Base-by-base conservation (phyloP, 2,888 invertebrate genomes). In the Clostera curtula region DNA sequence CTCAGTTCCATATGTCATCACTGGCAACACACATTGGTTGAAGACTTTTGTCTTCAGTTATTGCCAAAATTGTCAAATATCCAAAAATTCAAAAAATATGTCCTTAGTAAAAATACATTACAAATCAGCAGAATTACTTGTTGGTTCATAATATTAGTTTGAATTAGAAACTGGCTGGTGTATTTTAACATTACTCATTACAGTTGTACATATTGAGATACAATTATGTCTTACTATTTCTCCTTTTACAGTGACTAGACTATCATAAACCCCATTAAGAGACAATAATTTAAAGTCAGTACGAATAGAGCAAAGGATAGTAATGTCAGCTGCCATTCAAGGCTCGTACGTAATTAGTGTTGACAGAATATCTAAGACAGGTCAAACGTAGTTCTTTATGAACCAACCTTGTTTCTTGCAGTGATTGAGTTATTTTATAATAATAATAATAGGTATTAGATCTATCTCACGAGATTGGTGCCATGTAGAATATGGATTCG, bases 401-500 rank as follows among this genome's bases (percentile, higher is more conserved):
- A 58, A 43, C 44, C 58, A 71, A 66, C 79, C 77, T 80, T 77
- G 76, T 70, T 70, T 58, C 67, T 70, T 66, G 37, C 37, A 62
- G 53, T 62, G 65, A 68, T 73, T 69, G 72, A 74, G 68, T 68
- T 76, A 72, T 72, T 71, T 69, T n/a, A n/a, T n/a, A n/a, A n/a
- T 62, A 38, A 41, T 38, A 42, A 38, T 19, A 32, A 29, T 34
- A n/a, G 17, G 17, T 17, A n/a, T 54, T n/a, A n/a, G n/a, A n/a
- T n/a, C n/a, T n/a, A n/a, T n/a, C n/a, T n/a, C n/a, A n/a, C n/a
- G n/a, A n/a, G n/a, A n/a, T n/a, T n/a, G n/a, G n/a, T n/a, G n/a
- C n/a, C n/a, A n/a, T n/a, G n/a, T n/a, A n/a, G n/a, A n/a, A n/a
- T n/a, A n/a, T n/a, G n/a, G n/a, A n/a, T n/a, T n/a, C n/a, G n/a